Evolutionary conservation across 2,113 vertebrate genomes (phyloP).

Genomic region (Ameiurus melas): DNA sequence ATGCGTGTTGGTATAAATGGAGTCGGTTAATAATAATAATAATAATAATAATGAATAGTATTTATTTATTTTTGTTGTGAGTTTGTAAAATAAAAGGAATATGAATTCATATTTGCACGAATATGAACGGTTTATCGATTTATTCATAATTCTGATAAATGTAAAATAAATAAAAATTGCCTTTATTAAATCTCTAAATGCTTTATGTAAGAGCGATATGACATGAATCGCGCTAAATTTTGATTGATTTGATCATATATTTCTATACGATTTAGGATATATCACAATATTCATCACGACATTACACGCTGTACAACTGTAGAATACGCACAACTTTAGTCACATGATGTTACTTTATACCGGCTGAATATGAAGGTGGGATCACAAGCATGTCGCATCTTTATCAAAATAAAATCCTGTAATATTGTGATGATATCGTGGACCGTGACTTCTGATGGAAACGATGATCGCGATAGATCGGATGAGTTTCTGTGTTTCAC

Average conservation of each 20-base stretch:
- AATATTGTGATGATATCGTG: neutral
- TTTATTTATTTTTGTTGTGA: conserved; percentile 49
- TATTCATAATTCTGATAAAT: conserved; percentile 5
- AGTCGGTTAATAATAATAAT: neutral
- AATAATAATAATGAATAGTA: conserved; percentile 20
- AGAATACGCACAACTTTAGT: neutral
- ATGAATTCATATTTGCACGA: conserved; percentile 13
- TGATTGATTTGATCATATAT: neutral
- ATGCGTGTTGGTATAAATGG: neutral
- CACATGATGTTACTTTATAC: neutral
- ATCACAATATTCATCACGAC: neutral
- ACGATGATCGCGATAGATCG: neutral
- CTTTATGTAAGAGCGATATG: neutral
- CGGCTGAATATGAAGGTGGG: neutral
- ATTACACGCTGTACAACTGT: neutral
- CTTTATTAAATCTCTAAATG: conserved; percentile 2
- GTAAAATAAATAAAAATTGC: neutral
- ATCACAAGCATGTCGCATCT: neutral
- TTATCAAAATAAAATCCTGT: neutral
- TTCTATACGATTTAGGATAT: neutral
- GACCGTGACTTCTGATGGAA: neutral
- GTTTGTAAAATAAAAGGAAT: conserved; percentile 39
- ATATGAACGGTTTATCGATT: neutral
- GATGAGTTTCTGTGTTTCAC: neutral
- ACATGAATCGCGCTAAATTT: neutral